Conservation (phyloP, 1,140 invertebrate species). For the Dendrolimus kikuchii region DNA sequence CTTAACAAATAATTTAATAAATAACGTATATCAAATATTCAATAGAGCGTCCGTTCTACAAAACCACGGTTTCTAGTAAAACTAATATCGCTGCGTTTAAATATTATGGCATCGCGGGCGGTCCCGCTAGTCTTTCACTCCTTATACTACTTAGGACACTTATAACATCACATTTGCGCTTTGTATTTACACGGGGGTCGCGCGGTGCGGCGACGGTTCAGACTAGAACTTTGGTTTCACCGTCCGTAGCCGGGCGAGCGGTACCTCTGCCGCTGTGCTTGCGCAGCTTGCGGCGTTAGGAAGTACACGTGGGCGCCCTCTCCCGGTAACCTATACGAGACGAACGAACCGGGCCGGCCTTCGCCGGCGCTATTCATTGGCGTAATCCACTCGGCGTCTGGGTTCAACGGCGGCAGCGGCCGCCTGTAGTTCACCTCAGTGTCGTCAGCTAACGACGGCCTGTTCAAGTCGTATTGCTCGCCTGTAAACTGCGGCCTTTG, state of each 20-base stretch:
- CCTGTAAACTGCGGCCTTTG: slow-evolving; percentile 43
- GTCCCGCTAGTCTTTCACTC: slow-evolving; percentile 54
- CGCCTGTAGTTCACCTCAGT: slow-evolving; percentile 76
- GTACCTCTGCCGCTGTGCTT: slow-evolving; percentile 65
- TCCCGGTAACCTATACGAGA: slow-evolving; percentile 80
- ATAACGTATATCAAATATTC: slow-evolving; percentile 40
- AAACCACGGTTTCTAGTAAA: slow-evolving; percentile 16
- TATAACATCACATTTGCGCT: slow-evolving; percentile 70
- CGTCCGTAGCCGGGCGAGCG: slow-evolving; percentile 64
- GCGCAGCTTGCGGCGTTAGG: slow-evolving; percentile 80
- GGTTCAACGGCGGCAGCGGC: slow-evolving; percentile 75
- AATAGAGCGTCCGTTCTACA: slow-evolving; percentile 35
- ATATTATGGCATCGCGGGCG: slow-evolving; percentile 64
- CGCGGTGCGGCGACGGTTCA: slow-evolving; percentile 40
- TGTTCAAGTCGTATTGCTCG: slow-evolving; percentile 54
- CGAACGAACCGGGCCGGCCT: slow-evolving; percentile 72
- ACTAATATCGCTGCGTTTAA: slow-evolving; percentile 31
- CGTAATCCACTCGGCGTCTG: slow-evolving; percentile 78
- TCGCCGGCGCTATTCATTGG: slow-evolving; percentile 61
- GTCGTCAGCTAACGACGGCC: slow-evolving; percentile 73
- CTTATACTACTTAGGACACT: slow-evolving; percentile 70
- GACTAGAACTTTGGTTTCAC: slow-evolving; percentile 67
- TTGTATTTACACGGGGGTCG: slow-evolving; percentile 56
- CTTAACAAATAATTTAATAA: slow-evolving; percentile 57
- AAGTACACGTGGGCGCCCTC: slow-evolving; percentile 83